Conservation (phyloP, 1,140 invertebrate species). For the Leptonema lineaticorne region DNA sequence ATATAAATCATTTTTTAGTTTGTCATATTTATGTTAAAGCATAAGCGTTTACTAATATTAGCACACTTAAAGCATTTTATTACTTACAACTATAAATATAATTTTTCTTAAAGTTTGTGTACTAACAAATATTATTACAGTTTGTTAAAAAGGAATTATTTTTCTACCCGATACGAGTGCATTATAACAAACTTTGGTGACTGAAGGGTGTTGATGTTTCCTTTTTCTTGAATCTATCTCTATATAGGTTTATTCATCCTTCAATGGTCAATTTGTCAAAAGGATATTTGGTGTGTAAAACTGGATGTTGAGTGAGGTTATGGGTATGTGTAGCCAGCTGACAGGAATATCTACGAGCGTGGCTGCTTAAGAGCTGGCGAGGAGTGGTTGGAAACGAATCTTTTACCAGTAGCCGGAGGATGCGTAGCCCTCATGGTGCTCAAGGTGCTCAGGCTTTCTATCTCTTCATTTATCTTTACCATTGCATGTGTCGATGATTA, state of each 20-base stretch:
- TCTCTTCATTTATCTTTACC: too few relatives aligned
- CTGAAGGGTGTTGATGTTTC: conserved; percentile 11
- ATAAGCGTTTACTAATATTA: too few relatives aligned
- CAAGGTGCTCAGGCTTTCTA: conserved; percentile 64
- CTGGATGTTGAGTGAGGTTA: conserved; percentile 25
- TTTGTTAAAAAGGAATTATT: too few relatives aligned
- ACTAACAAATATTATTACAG: too few relatives aligned
- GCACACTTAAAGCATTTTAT: too few relatives aligned
- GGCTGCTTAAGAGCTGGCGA: conserved; percentile 91
- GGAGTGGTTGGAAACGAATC: conserved; percentile 91
- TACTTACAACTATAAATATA: too few relatives aligned
- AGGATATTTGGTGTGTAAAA: conserved; percentile 18
- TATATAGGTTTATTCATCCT: conserved; percentile 8
- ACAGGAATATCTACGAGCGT: conserved; percentile 88
- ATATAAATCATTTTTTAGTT: too few relatives aligned
- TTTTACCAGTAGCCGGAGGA: conserved; percentile 82
- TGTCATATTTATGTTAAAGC: too few relatives aligned
- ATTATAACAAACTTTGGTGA: neutral
- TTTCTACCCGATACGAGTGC: neutral
- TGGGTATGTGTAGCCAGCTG: conserved; percentile 63
- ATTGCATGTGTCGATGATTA: too few relatives aligned
- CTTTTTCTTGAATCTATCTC: conserved; percentile 10
- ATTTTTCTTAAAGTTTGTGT: too few relatives aligned
- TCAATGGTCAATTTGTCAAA: conserved; percentile 13
- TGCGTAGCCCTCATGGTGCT: conserved; percentile 79